Percentiles rank a stretch among this genome's conserved stretches.
Conservation (phyloP, 2,888 invertebrate species). For the Dromius quadrimaculatus region DNA sequence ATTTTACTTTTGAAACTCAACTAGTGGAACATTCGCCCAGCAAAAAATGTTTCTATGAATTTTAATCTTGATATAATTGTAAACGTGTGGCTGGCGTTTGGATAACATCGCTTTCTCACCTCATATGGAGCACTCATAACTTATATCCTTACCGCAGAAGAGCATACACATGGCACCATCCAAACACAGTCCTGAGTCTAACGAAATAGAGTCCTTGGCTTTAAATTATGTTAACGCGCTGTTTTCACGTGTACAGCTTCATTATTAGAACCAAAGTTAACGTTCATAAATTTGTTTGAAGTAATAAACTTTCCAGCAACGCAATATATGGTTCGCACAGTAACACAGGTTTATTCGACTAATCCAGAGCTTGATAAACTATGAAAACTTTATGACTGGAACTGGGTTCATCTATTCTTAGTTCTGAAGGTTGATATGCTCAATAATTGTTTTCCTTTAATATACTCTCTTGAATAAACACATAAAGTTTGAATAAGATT, state of each 20-base stretch:
- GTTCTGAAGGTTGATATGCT: no score
- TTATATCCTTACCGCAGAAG: not conserved
- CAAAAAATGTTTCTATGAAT: no score
- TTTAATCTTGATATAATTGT: no score
- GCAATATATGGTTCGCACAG: slow-evolving; percentile 5
- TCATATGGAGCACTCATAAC: slow-evolving; percentile 16
- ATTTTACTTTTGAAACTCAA: no score
- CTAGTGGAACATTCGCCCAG: no score
- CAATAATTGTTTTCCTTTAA: no score
- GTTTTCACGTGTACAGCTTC: slow-evolving; percentile 30
- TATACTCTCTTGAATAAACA: no score
- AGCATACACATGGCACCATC: not conserved
- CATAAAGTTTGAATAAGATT: no score
- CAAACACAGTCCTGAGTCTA: not conserved
- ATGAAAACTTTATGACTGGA: slow-evolving; percentile 13
- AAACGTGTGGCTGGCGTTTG: not conserved
- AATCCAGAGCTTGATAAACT: slow-evolving; percentile 14
- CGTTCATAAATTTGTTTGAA: slow-evolving; percentile 31
- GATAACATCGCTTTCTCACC: slow-evolving; percentile 11
- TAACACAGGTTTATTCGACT: not conserved
- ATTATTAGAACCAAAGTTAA: slow-evolving; percentile 39
- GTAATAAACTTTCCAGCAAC: slow-evolving; percentile 35
- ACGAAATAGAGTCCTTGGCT: slow-evolving; percentile 10
- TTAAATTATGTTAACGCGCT: slow-evolving; percentile 35
- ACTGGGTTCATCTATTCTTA: no score